Base-by-base conservation (phyloP, 1,140 invertebrate genomes). In the Trialeurodes vaporariorum region DNA sequence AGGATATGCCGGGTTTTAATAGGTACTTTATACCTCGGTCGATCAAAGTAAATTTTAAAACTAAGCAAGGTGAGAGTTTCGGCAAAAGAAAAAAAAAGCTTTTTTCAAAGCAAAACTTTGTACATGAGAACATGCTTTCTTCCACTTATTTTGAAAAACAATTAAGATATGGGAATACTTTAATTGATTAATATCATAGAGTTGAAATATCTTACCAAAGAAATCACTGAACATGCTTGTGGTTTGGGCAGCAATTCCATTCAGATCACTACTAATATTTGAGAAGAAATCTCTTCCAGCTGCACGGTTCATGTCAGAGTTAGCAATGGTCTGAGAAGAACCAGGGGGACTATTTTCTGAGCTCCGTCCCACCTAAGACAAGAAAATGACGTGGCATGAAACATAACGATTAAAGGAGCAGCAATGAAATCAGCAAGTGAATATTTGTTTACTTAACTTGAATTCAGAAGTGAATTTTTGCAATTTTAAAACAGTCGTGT, bases 211-310 rank as follows among this genome's bases (percentile, higher is more conserved):
- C 86, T 86, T 77, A 78, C 90, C 88, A 76, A 96, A 95, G 71
- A 95, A 83, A 76, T 92, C 93, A 68, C 90, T 93, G 73, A 96
- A 93, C 86, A 95, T 92, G 73, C 86, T 93, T 2, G 90, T 88
- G 0, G 93, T 95, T 73, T 93, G 91, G 11, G 90, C 87, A 25
- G 93, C 92, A 63, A 95, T 84, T 2, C 92, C 93, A 77, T 95
- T 96, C 27, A 95, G 81, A 78, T 94, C 92, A 24, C 84, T 92
- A 73, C 90, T 90, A 73, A 94, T 90, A 74, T 92, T 92, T 67
- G 90, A 92, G 74, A 94, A 91, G 77, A 95, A 93, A 76, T 93
- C 91, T 63, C 90, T 80, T 26, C 87, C 82, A 78, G 71, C 40
- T 72, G 74, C 26, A 74, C 76, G 72, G 78, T 79, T 67, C 79